Percentiles rank a stretch among this genome's conserved stretches.
Evolutionary conservation across 2,113 vertebrate species (phyloP).

Genomic region (Ondatra zibethicus): DNA sequence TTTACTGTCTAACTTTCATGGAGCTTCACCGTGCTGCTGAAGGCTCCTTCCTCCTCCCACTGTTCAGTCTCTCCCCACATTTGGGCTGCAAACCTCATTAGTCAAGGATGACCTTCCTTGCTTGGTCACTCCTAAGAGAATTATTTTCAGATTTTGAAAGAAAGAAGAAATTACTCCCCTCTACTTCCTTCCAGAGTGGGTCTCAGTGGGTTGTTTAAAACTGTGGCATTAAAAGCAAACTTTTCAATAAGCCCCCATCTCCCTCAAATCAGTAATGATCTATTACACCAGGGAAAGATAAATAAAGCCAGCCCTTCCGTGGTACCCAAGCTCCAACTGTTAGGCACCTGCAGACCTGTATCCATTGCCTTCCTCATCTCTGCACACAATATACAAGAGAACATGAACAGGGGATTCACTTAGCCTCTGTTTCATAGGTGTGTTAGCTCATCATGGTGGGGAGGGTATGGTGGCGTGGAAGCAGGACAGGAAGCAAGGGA

Average conservation of each 20-base stretch:
- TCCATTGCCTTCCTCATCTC: background rate
- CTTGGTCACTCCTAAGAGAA: background rate
- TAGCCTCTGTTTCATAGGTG: background rate
- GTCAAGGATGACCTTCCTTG: background rate
- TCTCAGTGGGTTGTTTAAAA: background rate
- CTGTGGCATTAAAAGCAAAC: background rate
- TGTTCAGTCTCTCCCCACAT: too few relatives aligned
- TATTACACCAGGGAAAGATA: background rate
- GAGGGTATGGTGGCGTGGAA: background rate
- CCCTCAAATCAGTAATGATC: background rate
- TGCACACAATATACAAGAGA: background rate
- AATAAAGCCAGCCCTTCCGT: background rate
- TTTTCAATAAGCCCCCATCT: background rate
- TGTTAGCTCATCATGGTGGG: background rate
- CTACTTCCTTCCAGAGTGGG: background rate
- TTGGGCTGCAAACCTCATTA: background rate
- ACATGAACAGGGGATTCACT: background rate
- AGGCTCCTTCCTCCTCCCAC: background rate
- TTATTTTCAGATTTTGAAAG: slow-evolving; percentile 34
- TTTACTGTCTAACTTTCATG: background rate
- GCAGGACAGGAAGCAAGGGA: background rate
- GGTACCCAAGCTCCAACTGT: background rate
- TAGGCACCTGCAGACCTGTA: background rate
- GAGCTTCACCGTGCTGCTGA: accelerated
- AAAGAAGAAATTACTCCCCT: background rate